A percentile compares a stretch with the other conserved stretches of the same genome.
These are phyloP conservation scores for Cheilosia variabilis DNA, from an alignment of 2,888 invertebrate species.

Conservation along the genomic window DNA sequence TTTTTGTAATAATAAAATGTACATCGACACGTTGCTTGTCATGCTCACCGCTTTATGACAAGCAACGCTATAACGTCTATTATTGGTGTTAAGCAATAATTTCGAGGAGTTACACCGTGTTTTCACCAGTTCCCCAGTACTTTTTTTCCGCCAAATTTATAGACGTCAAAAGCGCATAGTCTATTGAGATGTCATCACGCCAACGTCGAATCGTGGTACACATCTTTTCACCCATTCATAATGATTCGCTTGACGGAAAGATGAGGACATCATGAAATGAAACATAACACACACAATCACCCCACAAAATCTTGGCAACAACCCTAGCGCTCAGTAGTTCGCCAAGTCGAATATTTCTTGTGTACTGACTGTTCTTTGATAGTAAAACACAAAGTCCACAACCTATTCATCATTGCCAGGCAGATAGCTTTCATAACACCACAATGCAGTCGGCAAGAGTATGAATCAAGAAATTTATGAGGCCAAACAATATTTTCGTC, in stretches of 20 bases:
- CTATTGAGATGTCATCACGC: not conserved
- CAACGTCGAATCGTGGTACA: not conserved
- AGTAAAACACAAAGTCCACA: slow-evolving; percentile 53
- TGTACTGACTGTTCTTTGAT: slow-evolving; percentile 20
- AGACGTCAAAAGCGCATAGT: too few relatives aligned
- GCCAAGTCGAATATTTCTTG: slow-evolving; percentile 27
- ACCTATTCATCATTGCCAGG: slow-evolving; percentile 54
- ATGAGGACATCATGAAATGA: slow-evolving; percentile 13
- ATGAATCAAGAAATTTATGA: slow-evolving; percentile 64
- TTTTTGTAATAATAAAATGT: too few relatives aligned
- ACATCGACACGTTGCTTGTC: too few relatives aligned
- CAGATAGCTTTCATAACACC: slow-evolving; percentile 23
- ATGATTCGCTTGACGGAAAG: not conserved
- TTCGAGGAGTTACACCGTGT: too few relatives aligned
- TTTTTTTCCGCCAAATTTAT: too few relatives aligned
- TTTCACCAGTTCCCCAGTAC: too few relatives aligned
- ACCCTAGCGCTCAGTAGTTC: slow-evolving; percentile 12
- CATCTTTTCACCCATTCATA: not conserved
- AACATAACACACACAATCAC: slow-evolving; percentile 20
- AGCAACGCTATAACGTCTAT: too few relatives aligned
- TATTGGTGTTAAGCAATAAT: too few relatives aligned
- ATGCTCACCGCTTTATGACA: too few relatives aligned
- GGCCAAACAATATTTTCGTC: slow-evolving; percentile 15
- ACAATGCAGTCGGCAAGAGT: slow-evolving; percentile 38
- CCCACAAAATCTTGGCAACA: slow-evolving; percentile 7